A percentile compares a stretch with the other conserved stretches of the same genome.
Conservation (phyloP, 2,888 invertebrate genomes). For the Horisme vitalbata region DNA sequence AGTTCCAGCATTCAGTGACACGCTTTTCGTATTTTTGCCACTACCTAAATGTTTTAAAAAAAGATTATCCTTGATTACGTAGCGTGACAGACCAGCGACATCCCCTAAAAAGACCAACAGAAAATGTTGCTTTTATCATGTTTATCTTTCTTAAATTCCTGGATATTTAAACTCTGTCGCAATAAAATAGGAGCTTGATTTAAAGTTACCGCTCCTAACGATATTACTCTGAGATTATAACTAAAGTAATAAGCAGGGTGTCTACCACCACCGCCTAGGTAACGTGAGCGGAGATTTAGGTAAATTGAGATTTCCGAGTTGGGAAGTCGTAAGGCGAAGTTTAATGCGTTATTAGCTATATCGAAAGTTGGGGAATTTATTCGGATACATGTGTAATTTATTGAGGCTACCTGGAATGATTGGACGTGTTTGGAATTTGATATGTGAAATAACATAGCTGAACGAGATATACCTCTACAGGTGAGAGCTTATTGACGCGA, state of each 20-base stretch:
- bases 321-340: constrained; percentile 29
- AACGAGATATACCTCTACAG: not conserved
- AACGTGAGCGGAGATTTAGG: constrained; percentile 35
- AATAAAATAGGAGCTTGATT: no score
- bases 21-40: no score
- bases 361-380: constrained; percentile 26
- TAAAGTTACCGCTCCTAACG: no score
- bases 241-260: constrained; percentile 37
- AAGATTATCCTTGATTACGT: no score
- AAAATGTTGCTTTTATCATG: no score
- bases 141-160: no score
- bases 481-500: no score
- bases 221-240: constrained; percentile 25
- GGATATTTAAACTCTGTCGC: no score
- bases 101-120: no score
- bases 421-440: constrained; percentile 15
- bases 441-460: constrained; percentile 9
- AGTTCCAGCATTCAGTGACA: no score
- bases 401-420: constrained; percentile 14
- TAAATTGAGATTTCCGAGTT: constrained; percentile 35
- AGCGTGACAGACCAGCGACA: no score
- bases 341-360: constrained; percentile 30
- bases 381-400: constrained; percentile 27
- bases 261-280: constrained; percentile 34
- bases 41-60: no score